Base-by-base conservation (phyloP, 2,797 vertebrate species). In the Tympanoctomys barrerae region DNA sequence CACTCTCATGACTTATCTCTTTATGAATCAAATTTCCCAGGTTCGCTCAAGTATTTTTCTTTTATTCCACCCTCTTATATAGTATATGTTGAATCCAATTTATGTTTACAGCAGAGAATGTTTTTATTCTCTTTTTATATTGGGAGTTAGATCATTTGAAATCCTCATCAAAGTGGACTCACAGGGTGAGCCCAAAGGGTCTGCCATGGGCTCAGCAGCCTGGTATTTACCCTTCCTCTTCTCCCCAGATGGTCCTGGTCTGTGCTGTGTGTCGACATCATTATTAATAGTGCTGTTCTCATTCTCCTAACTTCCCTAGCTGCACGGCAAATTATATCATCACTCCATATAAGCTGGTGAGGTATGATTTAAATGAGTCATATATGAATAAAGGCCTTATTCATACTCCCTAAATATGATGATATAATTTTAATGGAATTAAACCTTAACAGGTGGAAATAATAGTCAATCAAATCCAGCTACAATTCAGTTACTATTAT, bases 251-350 rank as follows among this genome's bases (percentile, higher is more conserved):
- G 54, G 19, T 19, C 52, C 39, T 42, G 78, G 36, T 22, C 73
- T 92, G 54, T 91, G 14, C 66, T 79, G 36, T 86, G 66, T 95
- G 64, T 87, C 73, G 39, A 28, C 82, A 81, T 89, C 77, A 49
- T 97, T 97, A 97, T 97, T 96, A 96, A 96, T 95, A 96, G 96
- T 73, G 19, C 16, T 86, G 33, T 28, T 57, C 80, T 95, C 95
- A 97, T 42, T 88, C 64, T 52, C 31, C 84, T 71, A 96, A 93
- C 39, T 79, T 79, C 57, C 5, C 46, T 89, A 13, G 61, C 66
- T 89, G 92, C 49, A 73, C 80, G 79, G 85, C 87, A 78, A 89
- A 92, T 80, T 83, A 78, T n/a, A 28, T 96, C 89, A 85, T 77
- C 81, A 57, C 24, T n/a, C 36, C 66, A 90, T 28, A 83, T 31